Base-by-base conservation (phyloP, 2,797 vertebrate genomes). In the Cheirogaleus major region DNA sequence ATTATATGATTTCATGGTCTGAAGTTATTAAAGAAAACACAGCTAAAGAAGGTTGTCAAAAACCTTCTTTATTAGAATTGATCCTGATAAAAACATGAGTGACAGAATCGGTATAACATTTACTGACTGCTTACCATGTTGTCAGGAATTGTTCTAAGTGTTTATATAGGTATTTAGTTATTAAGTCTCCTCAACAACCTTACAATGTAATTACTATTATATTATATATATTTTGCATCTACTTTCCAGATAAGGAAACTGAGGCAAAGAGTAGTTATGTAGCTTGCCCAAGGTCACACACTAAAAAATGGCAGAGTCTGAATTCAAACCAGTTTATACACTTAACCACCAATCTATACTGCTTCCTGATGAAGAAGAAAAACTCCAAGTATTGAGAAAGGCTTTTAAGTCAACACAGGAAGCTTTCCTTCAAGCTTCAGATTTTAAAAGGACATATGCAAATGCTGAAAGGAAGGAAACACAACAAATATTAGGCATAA, bases 391-490 rank as follows among this genome's bases (percentile, higher is more conserved):
- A 70, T 0, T 94, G 25, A 76, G 73, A 91, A 89, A 65, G 13
- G 30, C 35, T 89, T 75, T 38, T 15, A n/a, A 84, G 75, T 61
- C 15, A 87, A 83, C 52, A 85, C 43, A 85, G 11, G 38, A 86
- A 89, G 57, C 70, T 95, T 93, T 80, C 59, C 18, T 50, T 3
- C 1, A 9, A 90, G 13, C 43, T 93, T 93, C 65, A 69, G 59
- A 76, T 89, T 93, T 91, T 79, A 88, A 94, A 97, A 86, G 38
- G 78, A 50, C 80, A 93, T 48, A 72, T 1, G 72, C 52, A 96
- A 81, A 82, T 43, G 63, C 79, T 57, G 23, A 85, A 91, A 93
- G 50, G 50, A 91, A 79, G 85, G n/a, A 96, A 93, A 70, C 14
- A 85, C 23, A 63, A 86, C 27, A 18, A 84, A 80, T 41, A 75